phyloP scores from a whole-genome alignment of 2,797 vertebrate genomes.

The Oophaga sylvatica region DNA sequence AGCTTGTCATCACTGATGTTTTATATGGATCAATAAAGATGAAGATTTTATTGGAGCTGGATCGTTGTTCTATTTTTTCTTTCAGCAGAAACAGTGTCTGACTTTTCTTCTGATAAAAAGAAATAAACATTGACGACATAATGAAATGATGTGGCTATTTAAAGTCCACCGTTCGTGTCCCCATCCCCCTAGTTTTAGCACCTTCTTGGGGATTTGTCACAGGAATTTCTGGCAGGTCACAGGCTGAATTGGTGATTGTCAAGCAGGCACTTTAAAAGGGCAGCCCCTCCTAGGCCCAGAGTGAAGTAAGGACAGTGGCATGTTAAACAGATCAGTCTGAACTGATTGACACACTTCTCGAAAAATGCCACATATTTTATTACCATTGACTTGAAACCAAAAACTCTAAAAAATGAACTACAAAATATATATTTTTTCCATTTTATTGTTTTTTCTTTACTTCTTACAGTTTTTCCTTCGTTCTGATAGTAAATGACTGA shows the following conservation, averaged over 20 bases:
- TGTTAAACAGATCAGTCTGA: constrained; percentile 52
- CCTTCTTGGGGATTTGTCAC: constrained; percentile 48
- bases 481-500: not conserved
- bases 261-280: constrained; percentile 55
- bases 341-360: constrained; percentile 22
- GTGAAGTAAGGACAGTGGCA: constrained; percentile 47
- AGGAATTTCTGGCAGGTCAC: constrained; percentile 41
- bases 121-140: not conserved
- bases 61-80: too few species aligned
- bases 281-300: constrained; percentile 25
- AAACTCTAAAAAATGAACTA: not conserved
- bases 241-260: constrained; percentile 41
- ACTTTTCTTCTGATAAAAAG: not conserved
- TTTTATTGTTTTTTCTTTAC: not conserved
- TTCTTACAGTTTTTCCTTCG: not conserved
- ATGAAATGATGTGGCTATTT: not conserved
- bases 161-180: not conserved
- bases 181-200: constrained; percentile 39
- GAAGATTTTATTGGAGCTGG: too few species aligned
- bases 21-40: too few species aligned
- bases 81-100: too few species aligned
- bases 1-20: too few species aligned
- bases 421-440: not conserved
- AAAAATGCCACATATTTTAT: not conserved
- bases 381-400: not conserved